phyloP scores from a whole-genome alignment of 1,140 invertebrate species.

The Drosophila baimaii region DNA sequence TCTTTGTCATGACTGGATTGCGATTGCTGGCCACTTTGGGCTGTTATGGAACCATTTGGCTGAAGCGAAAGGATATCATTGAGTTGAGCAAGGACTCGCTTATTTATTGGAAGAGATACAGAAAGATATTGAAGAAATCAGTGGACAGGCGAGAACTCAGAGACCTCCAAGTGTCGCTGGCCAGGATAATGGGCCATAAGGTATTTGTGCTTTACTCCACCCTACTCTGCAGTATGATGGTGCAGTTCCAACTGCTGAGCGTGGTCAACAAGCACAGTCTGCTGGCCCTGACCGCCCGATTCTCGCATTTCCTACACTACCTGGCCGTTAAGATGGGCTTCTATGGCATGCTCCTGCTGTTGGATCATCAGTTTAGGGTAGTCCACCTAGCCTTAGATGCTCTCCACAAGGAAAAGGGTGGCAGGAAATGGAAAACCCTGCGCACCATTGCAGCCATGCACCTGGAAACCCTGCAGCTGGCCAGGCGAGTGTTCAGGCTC shows the following conservation, averaged over 20 bases:
- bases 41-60: slow-evolving; percentile 55
- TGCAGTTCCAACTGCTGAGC: slow-evolving; percentile 40
- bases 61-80: slow-evolving; percentile 32
- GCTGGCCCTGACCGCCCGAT: slow-evolving; percentile 3
- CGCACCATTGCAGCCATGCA: slow-evolving; percentile 37
- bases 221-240: slow-evolving; percentile 12
- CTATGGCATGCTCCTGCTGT: slow-evolving; percentile 30
- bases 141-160: slow-evolving; percentile 12
- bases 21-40: slow-evolving; percentile 11
- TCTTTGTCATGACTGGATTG: slow-evolving; percentile 6
- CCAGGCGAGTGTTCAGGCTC: slow-evolving; percentile 24
- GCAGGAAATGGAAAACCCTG: slow-evolving; percentile 2
- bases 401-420: not conserved
- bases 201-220: slow-evolving; percentile 29
- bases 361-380: slow-evolving; percentile 50
- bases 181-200: slow-evolving; percentile 2
- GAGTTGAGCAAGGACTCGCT: slow-evolving; percentile 38
- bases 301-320: slow-evolving; percentile 29
- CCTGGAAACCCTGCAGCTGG: slow-evolving; percentile 34
- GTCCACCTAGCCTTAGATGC: slow-evolving; percentile 48
- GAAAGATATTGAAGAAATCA: slow-evolving; percentile 11
- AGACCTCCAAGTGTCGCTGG: slow-evolving; percentile 21
- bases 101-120: slow-evolving; percentile 20
- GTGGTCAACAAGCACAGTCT: not conserved
- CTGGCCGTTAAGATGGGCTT: slow-evolving; percentile 26